Conservation (phyloP, 2,797 vertebrate species). For the Apogon hyalosoma region DNA sequence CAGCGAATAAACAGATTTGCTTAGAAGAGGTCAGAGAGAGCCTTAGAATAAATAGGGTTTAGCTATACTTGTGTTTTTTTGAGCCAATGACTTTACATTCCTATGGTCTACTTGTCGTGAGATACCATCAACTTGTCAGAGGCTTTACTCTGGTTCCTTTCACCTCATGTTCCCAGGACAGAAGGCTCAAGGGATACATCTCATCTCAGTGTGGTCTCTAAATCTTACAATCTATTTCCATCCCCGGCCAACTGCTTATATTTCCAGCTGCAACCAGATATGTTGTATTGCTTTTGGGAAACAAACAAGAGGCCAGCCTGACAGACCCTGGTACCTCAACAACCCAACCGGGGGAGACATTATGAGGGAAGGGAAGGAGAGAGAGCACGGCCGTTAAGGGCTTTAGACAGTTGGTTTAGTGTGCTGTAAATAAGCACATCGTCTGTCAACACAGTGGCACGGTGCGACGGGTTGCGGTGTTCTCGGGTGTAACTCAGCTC, state of each 20-base stretch:
- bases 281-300: slow-evolving; percentile 67
- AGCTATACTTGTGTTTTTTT: background rate
- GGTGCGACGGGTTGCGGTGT: slow-evolving; percentile 44
- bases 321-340: slow-evolving; percentile 54
- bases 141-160: slow-evolving; percentile 38
- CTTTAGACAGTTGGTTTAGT: slow-evolving; percentile 64
- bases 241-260: slow-evolving; percentile 62
- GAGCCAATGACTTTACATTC: background rate
- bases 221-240: slow-evolving; percentile 63
- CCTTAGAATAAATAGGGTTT: no score
- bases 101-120: slow-evolving; percentile 17
- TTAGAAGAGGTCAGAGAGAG: no score
- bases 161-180: slow-evolving; percentile 38
- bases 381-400: slow-evolving; percentile 34
- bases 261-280: slow-evolving; percentile 72
- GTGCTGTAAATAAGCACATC: slow-evolving; percentile 74
- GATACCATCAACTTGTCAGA: slow-evolving; percentile 34
- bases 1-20: no score
- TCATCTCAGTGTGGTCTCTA: slow-evolving; percentile 56
- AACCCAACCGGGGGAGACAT: slow-evolving; percentile 35
- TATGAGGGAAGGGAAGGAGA: slow-evolving; percentile 32
- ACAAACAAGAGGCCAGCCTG: slow-evolving; percentile 66
- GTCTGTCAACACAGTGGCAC: slow-evolving; percentile 67
- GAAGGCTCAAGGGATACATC: slow-evolving; percentile 30
- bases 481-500: slow-evolving; percentile 44